Evolutionary conservation across 2,888 invertebrate genomes (phyloP).

Genomic region (Idaea aversata): DNA sequence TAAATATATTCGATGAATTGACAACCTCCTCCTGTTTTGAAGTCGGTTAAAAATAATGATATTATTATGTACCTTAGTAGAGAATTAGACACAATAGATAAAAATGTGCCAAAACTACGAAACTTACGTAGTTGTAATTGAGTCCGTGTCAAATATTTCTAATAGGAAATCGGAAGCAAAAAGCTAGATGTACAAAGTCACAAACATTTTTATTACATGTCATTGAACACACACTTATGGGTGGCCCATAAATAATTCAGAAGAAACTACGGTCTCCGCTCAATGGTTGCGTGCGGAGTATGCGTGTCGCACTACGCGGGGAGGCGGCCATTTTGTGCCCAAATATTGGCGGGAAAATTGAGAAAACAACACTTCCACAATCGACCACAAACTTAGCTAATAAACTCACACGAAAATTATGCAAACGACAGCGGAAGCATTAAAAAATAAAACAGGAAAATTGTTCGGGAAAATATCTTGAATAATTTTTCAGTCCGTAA

Average conservation of each 20-base stretch:
- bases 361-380: slow-evolving; percentile 68
- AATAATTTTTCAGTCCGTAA: slow-evolving; percentile 43
- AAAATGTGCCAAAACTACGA: too few relatives aligned
- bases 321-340: slow-evolving; percentile 69
- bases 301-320: slow-evolving; percentile 56
- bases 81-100: too few relatives aligned
- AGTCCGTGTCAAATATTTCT: background rate
- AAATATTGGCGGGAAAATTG: slow-evolving; percentile 73
- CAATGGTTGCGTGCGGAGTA: slow-evolving; percentile 50
- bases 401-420: slow-evolving; percentile 57
- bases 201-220: slow-evolving; percentile 43
- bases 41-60: too few relatives aligned
- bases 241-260: slow-evolving; percentile 50
- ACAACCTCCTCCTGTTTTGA: too few relatives aligned
- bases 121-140: too few relatives aligned
- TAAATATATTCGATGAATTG: too few relatives aligned
- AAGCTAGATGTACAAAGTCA: slow-evolving; percentile 36
- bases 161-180: slow-evolving; percentile 6
- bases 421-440: slow-evolving; percentile 56
- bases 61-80: too few relatives aligned
- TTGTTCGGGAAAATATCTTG: slow-evolving; percentile 34
- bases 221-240: slow-evolving; percentile 38
- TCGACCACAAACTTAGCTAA: slow-evolving; percentile 36
- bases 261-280: slow-evolving; percentile 36
- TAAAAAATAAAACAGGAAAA: slow-evolving; percentile 53